phyloP scores from a whole-genome alignment of 2,797 vertebrate genomes.

The Hephaestus fuliginosus region DNA sequence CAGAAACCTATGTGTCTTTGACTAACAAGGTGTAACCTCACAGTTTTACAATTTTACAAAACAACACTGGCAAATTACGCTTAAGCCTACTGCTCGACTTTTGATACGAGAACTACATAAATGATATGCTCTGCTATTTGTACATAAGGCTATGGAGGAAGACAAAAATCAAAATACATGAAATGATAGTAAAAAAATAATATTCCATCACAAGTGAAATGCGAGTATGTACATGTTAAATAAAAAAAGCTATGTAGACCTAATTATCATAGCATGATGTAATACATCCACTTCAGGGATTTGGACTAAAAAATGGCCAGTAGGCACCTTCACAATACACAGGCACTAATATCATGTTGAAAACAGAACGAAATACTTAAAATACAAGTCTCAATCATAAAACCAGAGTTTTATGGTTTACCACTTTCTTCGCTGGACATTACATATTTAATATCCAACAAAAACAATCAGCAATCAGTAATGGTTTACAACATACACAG shows the following conservation, averaged over 20 bases:
- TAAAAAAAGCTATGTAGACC: conserved; percentile 18
- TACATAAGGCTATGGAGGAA: conserved; percentile 90
- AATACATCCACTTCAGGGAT: conserved; percentile 51
- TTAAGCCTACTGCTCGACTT: conserved; percentile 71
- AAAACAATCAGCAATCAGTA: neutral
- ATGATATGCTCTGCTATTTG: conserved; percentile 84
- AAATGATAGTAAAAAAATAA: conserved; percentile 43
- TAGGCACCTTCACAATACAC: conserved; percentile 71
- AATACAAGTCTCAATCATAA: conserved; percentile 34
- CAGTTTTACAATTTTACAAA: conserved; percentile 80
- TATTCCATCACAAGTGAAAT: conserved; percentile 47
- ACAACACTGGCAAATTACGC: conserved; percentile 72
- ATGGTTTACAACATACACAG: neutral
- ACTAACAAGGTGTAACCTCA: conserved; percentile 83
- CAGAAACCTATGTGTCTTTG: conserved; percentile 76
- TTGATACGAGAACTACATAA: conserved; percentile 78
- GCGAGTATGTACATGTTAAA: conserved; percentile 48
- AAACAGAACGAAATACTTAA: conserved; percentile 32
- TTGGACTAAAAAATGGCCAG: conserved; percentile 44
- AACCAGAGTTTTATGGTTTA: conserved; percentile 18
- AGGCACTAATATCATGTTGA: conserved; percentile 68
- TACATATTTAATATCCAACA: conserved; percentile 15
- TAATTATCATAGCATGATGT: conserved; percentile 33
- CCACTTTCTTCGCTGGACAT: conserved; percentile 7
- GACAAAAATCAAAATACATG: conserved; percentile 77